These are phyloP conservation scores for Porites evermanni DNA, from an alignment of 92 coral and sea anemone species.

Conservation along the genomic window DNA sequence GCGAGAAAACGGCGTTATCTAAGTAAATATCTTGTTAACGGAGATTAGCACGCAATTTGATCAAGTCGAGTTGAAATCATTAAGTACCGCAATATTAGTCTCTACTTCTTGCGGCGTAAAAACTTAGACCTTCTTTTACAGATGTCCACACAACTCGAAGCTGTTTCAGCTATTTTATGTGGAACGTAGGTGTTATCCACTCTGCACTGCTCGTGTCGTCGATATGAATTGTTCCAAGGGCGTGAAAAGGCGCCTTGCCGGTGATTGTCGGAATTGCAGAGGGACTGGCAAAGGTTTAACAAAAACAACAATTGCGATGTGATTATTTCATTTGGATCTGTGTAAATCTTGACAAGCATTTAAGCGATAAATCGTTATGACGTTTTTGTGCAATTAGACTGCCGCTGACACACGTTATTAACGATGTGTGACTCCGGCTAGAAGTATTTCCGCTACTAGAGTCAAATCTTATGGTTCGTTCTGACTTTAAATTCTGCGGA, in stretches of 20 bases:
- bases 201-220: constrained; percentile 7
- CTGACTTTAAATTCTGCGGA: too few relatives aligned
- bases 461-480: too few relatives aligned
- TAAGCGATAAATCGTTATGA: too few relatives aligned
- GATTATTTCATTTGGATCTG: constrained; percentile 19
- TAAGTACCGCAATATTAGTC: constrained; percentile 8
- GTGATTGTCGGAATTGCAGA: constrained; percentile 43
- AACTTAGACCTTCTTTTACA: not conserved
- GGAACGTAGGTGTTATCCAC: constrained; percentile 27
- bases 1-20: constrained; percentile 36
- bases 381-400: too few relatives aligned
- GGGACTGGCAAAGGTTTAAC: constrained; percentile 32
- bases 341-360: constrained; percentile 6
- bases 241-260: constrained; percentile 36
- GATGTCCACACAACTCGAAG: constrained; percentile 12
- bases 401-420: too few relatives aligned
- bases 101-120: not conserved
- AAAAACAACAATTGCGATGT: constrained; percentile 39
- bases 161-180: not conserved
- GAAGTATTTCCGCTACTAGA: too few relatives aligned
- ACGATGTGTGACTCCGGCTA: too few relatives aligned
- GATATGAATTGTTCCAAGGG: constrained; percentile 34
- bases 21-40: constrained; percentile 50
- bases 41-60: constrained; percentile 41
- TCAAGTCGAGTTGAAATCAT: constrained; percentile 38